Base-by-base conservation (phyloP, 2,797 vertebrate genomes). In the Trichosurus vulpecula region DNA sequence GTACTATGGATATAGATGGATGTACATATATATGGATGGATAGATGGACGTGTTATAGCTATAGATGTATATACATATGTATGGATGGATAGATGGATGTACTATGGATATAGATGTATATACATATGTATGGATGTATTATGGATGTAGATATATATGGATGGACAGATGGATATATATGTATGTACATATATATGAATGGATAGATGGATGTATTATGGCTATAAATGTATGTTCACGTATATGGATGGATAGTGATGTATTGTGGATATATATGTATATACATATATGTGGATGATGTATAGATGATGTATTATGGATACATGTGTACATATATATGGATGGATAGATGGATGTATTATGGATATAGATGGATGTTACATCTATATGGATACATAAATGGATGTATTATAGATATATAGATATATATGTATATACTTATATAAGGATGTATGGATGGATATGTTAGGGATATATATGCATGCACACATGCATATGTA, bases 21-120 rank as follows among this genome's bases (percentile, higher is more conserved):
- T 19, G 0, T 41, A 1, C 6, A n/a, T 13, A n/a, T 57, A 3
- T 1, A 58, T 31, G 11, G 10, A 13, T 58, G 19, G 30, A 1
- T n/a, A 61, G 58, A 61, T 31, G 57, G 3, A 12, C 58, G 30
- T 31, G 31, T 22, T 66, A 66, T 66, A 58, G 31, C 66, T 13
- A 35, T 35, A 61, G 30, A 66, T 66, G 31, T 35, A 6, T 35
- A 5, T 13, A 35, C 1, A 31, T 35, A 13, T 35, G 61, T 35
- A 35, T 61, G 31, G 12, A n/a, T 66, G 58, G 31, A 35, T 14
- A 35, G 13, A 55, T 6, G 0, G 0, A 12, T 57, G 29, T 10
- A 30, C 56, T 56, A 29, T 27, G 2, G 27, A 35, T 31, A 12
- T 61, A 29, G 4, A 35, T 61, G 12, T 35, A 14, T 13, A 14